Percentiles rank a stretch among this genome's conserved stretches.
Conservation (phyloP, 2,113 vertebrate genomes). For the Melanostigma gelatinosum region DNA sequence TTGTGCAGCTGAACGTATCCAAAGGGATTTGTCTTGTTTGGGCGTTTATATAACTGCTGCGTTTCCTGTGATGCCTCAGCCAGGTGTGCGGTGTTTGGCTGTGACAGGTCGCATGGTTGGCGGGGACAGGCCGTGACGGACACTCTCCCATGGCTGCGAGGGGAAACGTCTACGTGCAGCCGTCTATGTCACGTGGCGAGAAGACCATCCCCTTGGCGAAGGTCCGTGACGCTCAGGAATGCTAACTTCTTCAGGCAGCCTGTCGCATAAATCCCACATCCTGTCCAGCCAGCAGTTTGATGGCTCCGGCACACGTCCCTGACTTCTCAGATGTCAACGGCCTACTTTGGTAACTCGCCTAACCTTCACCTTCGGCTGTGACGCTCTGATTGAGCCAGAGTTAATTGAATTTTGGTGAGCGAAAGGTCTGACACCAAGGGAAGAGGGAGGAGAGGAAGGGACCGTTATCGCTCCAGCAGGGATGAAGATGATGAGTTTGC, state of each 20-base stretch:
- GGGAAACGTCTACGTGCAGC: slow-evolving; percentile 4
- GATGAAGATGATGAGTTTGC: slow-evolving; percentile 75
- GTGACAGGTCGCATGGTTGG: slow-evolving; percentile 50
- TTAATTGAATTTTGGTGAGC: slow-evolving; percentile 73
- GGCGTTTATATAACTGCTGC: slow-evolving; percentile 28
- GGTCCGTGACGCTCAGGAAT: slow-evolving; percentile 58
- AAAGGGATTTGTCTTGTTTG: not conserved
- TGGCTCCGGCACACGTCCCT: slow-evolving; percentile 47
- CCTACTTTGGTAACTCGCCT: slow-evolving; percentile 54
- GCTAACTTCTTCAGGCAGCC: slow-evolving; percentile 76
- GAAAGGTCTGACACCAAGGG: slow-evolving; percentile 37
- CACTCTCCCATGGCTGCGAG: slow-evolving; percentile 33
- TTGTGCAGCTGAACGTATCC: not conserved
- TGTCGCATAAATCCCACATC: slow-evolving; percentile 77
- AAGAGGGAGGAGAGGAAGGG: slow-evolving; percentile 32
- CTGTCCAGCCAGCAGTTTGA: slow-evolving; percentile 57
- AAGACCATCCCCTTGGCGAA: slow-evolving; percentile 27
- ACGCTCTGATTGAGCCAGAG: slow-evolving; percentile 68
- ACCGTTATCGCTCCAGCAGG: slow-evolving; percentile 54
- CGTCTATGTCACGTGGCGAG: slow-evolving; percentile 35
- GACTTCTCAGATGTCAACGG: slow-evolving; percentile 49
- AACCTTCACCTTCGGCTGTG: slow-evolving; percentile 65
- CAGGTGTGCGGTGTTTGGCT: slow-evolving; percentile 51
- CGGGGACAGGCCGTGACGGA: slow-evolving; percentile 48
- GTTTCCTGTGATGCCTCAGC: slow-evolving; percentile 31